Percentiles rank a stretch among this genome's conserved stretches.
Evolutionary conservation across 1,140 invertebrate species (phyloP).

Genomic region (Globodera rostochiensis): DNA sequence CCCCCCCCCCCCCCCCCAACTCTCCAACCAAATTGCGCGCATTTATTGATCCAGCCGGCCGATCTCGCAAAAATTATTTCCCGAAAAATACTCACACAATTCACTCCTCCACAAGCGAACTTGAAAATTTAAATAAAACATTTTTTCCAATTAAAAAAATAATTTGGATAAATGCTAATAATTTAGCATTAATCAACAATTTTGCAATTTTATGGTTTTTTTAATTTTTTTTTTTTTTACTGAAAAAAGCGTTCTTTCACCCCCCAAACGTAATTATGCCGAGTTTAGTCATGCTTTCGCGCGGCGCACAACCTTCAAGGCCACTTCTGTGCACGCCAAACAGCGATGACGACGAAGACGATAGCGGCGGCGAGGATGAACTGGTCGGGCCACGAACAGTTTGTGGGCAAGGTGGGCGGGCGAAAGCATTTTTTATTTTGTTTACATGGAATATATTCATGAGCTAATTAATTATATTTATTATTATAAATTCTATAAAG

Average conservation of each 20-base stretch:
- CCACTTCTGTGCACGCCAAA: background rate
- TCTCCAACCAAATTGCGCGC: conserved; percentile 1
- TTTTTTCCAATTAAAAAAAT: too few species aligned
- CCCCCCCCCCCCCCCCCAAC: background rate
- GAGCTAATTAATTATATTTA: too few species aligned
- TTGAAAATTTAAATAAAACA: background rate
- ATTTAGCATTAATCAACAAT: too few species aligned
- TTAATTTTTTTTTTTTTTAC: background rate
- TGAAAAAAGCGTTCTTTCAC: background rate
- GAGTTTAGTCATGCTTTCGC: background rate
- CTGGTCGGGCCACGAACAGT: background rate
- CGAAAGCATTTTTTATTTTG: background rate
- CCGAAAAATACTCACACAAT: background rate
- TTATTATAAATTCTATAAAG: too few species aligned
- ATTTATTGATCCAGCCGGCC: conserved; percentile 11
- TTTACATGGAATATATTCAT: too few species aligned
- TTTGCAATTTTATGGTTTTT: background rate
- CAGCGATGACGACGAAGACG: background rate
- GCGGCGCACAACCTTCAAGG: background rate
- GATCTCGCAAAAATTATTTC: background rate
- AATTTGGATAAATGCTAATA: too few species aligned
- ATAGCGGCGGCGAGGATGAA: background rate
- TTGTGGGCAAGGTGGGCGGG: background rate
- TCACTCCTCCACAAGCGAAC: background rate
- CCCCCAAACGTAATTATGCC: too few species aligned